A percentile compares a stretch with the other conserved stretches of the same genome.
These are phyloP conservation scores for Myiothlypis coronata DNA, from an alignment of 2,797 vertebrate genomes.

Conservation along the genomic window DNA sequence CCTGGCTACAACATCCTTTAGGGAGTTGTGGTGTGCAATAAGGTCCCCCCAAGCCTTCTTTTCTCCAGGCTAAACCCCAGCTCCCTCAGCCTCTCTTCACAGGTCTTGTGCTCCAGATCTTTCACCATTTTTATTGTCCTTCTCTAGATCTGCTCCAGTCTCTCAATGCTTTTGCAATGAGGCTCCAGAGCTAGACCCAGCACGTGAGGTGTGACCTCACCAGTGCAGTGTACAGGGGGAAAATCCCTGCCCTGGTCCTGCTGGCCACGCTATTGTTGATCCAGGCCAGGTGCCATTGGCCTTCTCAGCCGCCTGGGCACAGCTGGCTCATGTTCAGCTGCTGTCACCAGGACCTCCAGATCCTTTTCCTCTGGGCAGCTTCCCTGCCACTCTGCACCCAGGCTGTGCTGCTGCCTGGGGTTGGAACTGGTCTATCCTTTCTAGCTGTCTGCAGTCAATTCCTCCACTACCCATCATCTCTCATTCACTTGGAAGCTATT, in stretches of 20 bases:
- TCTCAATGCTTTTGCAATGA: not conserved
- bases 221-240: accelerated
- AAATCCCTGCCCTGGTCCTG: not conserved
- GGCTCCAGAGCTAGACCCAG: no score
- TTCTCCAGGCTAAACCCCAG: not conserved
- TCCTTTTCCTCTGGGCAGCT: not conserved
- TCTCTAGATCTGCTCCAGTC: accelerated
- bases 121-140: not conserved
- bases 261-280: not conserved
- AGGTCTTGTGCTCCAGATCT: not conserved
- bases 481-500: not conserved
- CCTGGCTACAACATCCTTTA: not conserved
- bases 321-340: not conserved
- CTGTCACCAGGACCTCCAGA: not conserved
- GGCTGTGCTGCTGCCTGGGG: not conserved
- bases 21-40: not conserved
- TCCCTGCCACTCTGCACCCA: not conserved
- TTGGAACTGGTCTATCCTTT: not conserved
- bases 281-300: not conserved
- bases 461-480: not conserved
- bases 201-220: accelerated
- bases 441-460: not conserved
- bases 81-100: not conserved
- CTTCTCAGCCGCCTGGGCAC: accelerated
- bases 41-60: not conserved